Percentiles rank a stretch among this genome's conserved stretches.
Evolutionary conservation across 2,797 vertebrate genomes (phyloP).

Genomic region (Acridotheres tristis): DNA sequence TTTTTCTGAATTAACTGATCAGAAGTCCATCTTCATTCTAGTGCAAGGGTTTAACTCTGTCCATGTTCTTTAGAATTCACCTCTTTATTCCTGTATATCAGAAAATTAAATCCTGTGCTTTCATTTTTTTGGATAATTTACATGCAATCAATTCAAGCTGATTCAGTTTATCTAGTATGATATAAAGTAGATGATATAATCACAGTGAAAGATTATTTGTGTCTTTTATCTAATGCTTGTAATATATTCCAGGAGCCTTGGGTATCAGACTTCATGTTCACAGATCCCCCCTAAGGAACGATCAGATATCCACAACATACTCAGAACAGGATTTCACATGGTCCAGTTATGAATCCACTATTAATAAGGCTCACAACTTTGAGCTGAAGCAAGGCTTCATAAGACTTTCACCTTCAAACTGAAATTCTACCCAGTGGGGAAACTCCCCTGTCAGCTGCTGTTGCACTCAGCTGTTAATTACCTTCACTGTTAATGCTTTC

Average conservation of each 20-base stretch:
- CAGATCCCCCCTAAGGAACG: background rate
- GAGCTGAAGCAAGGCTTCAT: background rate
- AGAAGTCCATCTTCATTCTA: background rate
- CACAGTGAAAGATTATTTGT: background rate
- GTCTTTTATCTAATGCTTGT: background rate
- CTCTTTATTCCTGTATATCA: background rate
- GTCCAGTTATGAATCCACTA: background rate
- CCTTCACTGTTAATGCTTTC: background rate
- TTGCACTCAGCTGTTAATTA: background rate
- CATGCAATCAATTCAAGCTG: background rate
- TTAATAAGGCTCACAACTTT: background rate
- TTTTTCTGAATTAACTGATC: background rate
- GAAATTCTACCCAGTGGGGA: background rate
- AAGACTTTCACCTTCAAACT: background rate
- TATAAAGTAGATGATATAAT: background rate
- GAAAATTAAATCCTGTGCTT: background rate
- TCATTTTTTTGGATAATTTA: background rate
- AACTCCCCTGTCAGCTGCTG: background rate
- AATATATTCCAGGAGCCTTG: background rate
- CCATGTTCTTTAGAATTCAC: background rate
- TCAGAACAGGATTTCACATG: background rate
- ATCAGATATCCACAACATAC: background rate
- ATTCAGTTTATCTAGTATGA: background rate
- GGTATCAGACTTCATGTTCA: background rate
- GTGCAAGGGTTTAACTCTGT: background rate